Evolutionary conservation across 2,888 invertebrate species (phyloP).

Genomic region (Catocala sponsa): DNA sequence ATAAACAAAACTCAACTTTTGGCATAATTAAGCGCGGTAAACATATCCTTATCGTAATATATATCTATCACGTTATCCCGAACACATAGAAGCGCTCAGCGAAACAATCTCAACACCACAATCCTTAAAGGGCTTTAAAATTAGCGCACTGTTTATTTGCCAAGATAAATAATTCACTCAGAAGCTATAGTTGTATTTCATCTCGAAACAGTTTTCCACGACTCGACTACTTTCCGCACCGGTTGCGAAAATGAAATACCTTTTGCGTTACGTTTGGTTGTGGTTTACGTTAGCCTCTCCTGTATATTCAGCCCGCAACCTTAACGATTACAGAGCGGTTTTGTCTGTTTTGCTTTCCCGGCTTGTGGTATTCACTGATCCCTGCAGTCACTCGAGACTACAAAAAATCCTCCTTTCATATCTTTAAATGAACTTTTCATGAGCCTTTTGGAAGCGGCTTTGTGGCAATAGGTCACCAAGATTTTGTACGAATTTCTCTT

Average conservation of each 20-base stretch:
- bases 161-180: conserved; percentile 25
- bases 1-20: conserved; percentile 6
- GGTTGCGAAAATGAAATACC: conserved; percentile 55
- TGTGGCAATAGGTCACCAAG: conserved; percentile 69
- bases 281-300: conserved; percentile 53
- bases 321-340: conserved; percentile 57
- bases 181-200: conserved; percentile 37
- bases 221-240: conserved; percentile 44
- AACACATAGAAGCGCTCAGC: conserved; percentile 1
- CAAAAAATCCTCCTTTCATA: conserved; percentile 64
- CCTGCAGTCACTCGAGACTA: conserved; percentile 53
- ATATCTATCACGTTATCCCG: background rate
- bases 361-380: conserved; percentile 58
- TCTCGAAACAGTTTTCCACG: conserved; percentile 43
- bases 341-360: conserved; percentile 58
- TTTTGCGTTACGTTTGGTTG: conserved; percentile 56
- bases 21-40: conserved; percentile 10
- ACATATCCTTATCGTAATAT: conserved; percentile 2
- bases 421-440: conserved; percentile 68
- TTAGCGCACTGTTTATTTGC: conserved; percentile 37
- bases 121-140: conserved; percentile 20
- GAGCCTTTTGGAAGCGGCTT: conserved; percentile 57
- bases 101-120: conserved; percentile 5
- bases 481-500: conserved; percentile 33
- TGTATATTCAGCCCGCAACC: conserved; percentile 52